phyloP scores from a whole-genome alignment of 2,797 vertebrate genomes.

The Myripristis jacobus region DNA sequence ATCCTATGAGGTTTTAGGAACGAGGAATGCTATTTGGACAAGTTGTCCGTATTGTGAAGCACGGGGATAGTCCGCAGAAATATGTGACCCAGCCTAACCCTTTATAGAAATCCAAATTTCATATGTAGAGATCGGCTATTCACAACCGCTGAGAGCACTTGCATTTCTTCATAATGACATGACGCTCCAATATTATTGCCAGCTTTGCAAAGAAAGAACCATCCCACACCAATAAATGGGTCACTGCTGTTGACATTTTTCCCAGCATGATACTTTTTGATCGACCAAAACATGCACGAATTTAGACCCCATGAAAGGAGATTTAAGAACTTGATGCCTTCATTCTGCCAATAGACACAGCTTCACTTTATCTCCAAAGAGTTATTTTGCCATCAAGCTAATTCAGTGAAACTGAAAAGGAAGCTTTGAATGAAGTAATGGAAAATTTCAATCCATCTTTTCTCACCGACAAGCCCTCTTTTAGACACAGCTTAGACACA shows the following conservation, averaged over 20 bases:
- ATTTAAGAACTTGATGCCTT: conserved; percentile 66
- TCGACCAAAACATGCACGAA: conserved; percentile 65
- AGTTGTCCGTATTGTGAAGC: conserved; percentile 74
- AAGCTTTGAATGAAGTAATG: conserved; percentile 79
- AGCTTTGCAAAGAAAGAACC: conserved; percentile 75
- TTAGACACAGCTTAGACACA: conserved; percentile 76
- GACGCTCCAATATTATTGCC: conserved; percentile 71
- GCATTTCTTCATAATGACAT: conserved; percentile 70
- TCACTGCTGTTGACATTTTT: conserved; percentile 78
- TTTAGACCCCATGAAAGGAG: conserved; percentile 57
- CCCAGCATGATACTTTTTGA: conserved; percentile 71
- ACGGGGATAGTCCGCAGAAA: conserved; percentile 64
- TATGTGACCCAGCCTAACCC: conserved; percentile 71
- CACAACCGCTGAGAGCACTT: conserved; percentile 72
- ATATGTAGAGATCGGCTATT: conserved; percentile 74
- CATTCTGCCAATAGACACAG: conserved; percentile 58
- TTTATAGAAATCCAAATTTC: conserved; percentile 73
- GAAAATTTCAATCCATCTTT: conserved; percentile 80
- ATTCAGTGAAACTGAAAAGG: conserved; percentile 72
- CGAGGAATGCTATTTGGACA: conserved; percentile 77
- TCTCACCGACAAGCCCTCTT: conserved; percentile 65
- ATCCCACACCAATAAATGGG: conserved; percentile 74
- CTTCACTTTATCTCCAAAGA: conserved; percentile 54
- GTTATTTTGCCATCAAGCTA: conserved; percentile 55
- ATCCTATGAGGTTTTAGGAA: conserved; percentile 78